phyloP scores from a whole-genome alignment of 2,797 vertebrate genomes.

The Epinephelus awoara region DNA sequence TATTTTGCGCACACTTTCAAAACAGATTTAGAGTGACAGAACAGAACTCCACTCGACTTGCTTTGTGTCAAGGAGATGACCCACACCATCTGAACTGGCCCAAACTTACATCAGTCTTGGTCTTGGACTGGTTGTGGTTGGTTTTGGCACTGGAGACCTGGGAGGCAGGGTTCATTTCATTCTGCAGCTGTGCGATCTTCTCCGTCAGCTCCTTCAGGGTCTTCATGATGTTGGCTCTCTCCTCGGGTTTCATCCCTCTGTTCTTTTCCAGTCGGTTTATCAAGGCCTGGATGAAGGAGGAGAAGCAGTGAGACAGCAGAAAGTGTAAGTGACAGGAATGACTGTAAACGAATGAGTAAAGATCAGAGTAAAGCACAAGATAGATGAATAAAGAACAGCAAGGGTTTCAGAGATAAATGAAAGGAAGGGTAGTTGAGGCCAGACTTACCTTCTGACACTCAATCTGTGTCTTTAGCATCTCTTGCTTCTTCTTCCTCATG shows the following conservation, averaged over 20 bases:
- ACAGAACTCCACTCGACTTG: background rate
- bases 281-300: conserved; percentile 85
- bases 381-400: background rate
- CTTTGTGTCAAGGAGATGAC: background rate
- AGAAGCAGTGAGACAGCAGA: background rate
- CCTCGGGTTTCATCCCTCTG: conserved; percentile 94
- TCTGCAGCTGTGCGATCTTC: conserved; percentile 95
- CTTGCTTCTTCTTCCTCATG: conserved; percentile 98
- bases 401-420: background rate
- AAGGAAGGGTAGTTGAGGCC: rapidly evolving
- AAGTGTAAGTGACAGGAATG: background rate
- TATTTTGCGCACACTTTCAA: background rate
- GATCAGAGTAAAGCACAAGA: no score
- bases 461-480: conserved; percentile 96
- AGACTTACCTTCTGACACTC: conserved; percentile 95
- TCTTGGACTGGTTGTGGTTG: conserved; percentile 89
- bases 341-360: no score
- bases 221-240: conserved; percentile 97
- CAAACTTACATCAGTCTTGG: conserved; percentile 92
- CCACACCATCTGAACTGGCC: background rate
- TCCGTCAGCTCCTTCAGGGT: conserved; percentile 95
- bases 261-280: conserved; percentile 98
- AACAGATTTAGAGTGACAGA: background rate
- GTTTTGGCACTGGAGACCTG: conserved; percentile 82
- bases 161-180: conserved; percentile 89